phyloP scores from a whole-genome alignment of 2,888 invertebrate genomes.

The Polyploca ridens region DNA sequence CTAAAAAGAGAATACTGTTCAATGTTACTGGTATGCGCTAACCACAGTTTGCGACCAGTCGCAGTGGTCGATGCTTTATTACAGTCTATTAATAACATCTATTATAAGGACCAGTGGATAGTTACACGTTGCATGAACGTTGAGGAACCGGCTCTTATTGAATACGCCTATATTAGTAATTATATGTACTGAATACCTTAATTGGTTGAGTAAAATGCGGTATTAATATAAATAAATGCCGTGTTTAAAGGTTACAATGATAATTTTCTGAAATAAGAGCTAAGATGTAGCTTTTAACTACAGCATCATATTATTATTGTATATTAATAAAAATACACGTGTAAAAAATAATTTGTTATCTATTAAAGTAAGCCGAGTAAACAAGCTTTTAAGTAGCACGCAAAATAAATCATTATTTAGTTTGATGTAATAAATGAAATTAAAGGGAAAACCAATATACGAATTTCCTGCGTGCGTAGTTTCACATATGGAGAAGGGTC shows the following conservation, averaged over 20 bases:
- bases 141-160: background rate
- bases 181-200: background rate
- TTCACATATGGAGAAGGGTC: too few species aligned
- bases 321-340: too few species aligned
- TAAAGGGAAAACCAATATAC: too few species aligned
- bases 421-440: too few species aligned
- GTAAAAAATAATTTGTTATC: too few species aligned
- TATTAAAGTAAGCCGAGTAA: too few species aligned
- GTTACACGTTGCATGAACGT: constrained; percentile 13
- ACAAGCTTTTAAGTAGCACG: too few species aligned
- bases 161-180: background rate
- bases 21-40: background rate
- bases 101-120: constrained; percentile 24
- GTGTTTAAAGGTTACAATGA: background rate
- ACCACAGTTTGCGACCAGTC: constrained; percentile 13
- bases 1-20: constrained; percentile 5
- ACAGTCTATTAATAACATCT: constrained; percentile 36
- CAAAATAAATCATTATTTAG: too few species aligned
- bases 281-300: too few species aligned
- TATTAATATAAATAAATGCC: background rate
- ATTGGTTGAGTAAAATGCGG: background rate
- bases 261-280: too few species aligned
- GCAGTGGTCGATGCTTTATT: constrained; percentile 29
- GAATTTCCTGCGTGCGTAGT: too few species aligned
- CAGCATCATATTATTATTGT: too few species aligned